These are phyloP conservation scores for Elephantulus edwardii DNA, from an alignment of 2,113 vertebrate genomes.

Conservation along the genomic window DNA sequence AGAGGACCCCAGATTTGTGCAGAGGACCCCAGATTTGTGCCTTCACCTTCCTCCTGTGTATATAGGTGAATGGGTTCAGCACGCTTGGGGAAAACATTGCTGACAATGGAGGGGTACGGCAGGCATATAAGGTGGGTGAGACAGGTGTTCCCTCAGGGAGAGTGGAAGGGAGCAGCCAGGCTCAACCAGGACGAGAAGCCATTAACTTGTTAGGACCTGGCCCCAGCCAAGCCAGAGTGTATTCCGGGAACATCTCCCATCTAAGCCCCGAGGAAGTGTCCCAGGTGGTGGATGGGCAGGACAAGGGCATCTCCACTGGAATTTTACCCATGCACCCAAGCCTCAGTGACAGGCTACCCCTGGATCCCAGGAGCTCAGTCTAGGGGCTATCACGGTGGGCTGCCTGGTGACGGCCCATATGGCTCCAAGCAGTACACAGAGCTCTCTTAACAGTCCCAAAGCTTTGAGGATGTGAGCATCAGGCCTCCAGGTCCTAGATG, in stretches of 20 bases:
- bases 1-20: fast-evolving
- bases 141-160: background rate
- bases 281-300: fast-evolving
- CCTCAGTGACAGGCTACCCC: background rate
- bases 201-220: background rate
- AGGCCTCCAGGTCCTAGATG: background rate
- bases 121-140: constrained; percentile 92
- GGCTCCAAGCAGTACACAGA: background rate
- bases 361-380: too few relatives aligned
- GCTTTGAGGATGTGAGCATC: background rate
- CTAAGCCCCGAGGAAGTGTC: background rate
- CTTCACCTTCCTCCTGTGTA: background rate
- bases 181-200: background rate
- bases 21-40: too few relatives aligned
- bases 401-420: background rate
- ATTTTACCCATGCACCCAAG: background rate
- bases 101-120: constrained; percentile 96
- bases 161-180: background rate
- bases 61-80: constrained; percentile 96
- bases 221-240: fast-evolving
- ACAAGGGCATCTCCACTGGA: background rate
- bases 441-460: background rate
- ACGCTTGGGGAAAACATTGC: constrained; percentile 98
- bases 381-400: too few relatives aligned
- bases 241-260: background rate